These are phyloP conservation scores for Condylura cristata DNA, from an alignment of 2,113 vertebrate species.

Conservation along the genomic window DNA sequence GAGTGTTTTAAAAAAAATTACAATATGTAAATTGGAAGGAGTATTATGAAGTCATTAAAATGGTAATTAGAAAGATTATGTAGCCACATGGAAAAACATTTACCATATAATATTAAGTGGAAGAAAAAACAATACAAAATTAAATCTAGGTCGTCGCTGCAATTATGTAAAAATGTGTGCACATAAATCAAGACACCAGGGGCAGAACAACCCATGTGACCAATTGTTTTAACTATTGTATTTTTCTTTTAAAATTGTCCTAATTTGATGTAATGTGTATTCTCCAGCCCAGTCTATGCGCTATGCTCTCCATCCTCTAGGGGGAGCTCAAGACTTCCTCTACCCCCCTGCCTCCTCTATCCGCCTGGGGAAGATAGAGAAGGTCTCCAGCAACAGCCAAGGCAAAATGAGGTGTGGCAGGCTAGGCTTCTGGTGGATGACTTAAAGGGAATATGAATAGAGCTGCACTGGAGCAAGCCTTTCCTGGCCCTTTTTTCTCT, in stretches of 20 bases:
- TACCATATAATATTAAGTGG: constrained; percentile 77
- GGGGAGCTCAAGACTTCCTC: constrained; percentile 58
- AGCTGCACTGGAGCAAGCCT: not conserved
- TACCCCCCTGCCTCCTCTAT: not conserved
- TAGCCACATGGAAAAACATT: constrained; percentile 79
- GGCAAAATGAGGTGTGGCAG: not conserved
- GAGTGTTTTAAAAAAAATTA: constrained; percentile 75
- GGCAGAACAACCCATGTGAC: constrained; percentile 45
- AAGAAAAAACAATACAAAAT: constrained; percentile 56
- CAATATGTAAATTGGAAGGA: constrained; percentile 75
- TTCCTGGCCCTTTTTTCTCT: not conserved
- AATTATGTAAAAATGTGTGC: constrained; percentile 73
- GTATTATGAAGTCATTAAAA: constrained; percentile 82
- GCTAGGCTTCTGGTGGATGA: not conserved
- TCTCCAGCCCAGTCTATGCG: not conserved
- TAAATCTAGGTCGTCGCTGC: constrained; percentile 68
- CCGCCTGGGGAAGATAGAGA: not conserved
- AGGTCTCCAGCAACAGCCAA: not conserved
- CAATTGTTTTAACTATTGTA: not conserved
- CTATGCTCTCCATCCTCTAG: constrained; percentile 35
- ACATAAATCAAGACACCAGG: constrained; percentile 66
- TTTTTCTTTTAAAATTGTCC: constrained; percentile 7
- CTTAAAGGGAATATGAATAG: not conserved
- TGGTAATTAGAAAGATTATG: constrained; percentile 79
- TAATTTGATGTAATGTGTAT: not conserved